Base-by-base conservation (phyloP, 2,113 vertebrate genomes). In the Brachypodius melanocephalos region DNA sequence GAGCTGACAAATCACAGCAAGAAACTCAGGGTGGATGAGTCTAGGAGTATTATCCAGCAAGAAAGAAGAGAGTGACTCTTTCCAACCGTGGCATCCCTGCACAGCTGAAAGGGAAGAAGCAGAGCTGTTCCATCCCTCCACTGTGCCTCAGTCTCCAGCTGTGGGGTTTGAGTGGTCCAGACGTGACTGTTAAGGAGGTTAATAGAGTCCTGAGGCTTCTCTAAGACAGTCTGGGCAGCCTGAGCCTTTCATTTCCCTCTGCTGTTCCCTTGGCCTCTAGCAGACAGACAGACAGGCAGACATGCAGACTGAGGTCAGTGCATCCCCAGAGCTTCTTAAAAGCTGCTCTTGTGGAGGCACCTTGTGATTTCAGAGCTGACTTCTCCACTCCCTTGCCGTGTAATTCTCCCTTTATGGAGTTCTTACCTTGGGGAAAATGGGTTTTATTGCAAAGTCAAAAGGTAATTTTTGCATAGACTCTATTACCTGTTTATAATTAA, bases 401-500 rank as follows among this genome's bases (percentile, higher is more conserved):
- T 91, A 78, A 77, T 90, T 92, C 75, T 75, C 52, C 61, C 61
- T 54, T 89, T 91, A 94, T 94, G 65, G 75, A 89, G 78, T 34
- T 52, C 78, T 85, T 89, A 81, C 61, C 77, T 93, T 89, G 75
- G 66, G 95, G 91, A 36, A 87, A 78, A 93, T 22, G 34, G 79
- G 65, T 93, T 95, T 96, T 95, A 96, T 74, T 92, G 81, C 85
- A 72, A 87, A 97, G 90, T 95, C 77, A 94, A 95, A 97, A 97
- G 90, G 92, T 88, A 96, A 84, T 85, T 96, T 97, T 96, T 95
- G 86, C 87, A 93, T 62, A 79, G 93, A 85, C 79, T 95, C 85
- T 72, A 88, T 96, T 97, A 96, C 92, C 94, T 97, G 77, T 96
- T 97, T 97, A 93, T 97, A 97, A 98, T 98, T 97, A 97, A 97